Evolutionary conservation across 2,797 vertebrate species (phyloP).

Genomic region (Dallia pectoralis): DNA sequence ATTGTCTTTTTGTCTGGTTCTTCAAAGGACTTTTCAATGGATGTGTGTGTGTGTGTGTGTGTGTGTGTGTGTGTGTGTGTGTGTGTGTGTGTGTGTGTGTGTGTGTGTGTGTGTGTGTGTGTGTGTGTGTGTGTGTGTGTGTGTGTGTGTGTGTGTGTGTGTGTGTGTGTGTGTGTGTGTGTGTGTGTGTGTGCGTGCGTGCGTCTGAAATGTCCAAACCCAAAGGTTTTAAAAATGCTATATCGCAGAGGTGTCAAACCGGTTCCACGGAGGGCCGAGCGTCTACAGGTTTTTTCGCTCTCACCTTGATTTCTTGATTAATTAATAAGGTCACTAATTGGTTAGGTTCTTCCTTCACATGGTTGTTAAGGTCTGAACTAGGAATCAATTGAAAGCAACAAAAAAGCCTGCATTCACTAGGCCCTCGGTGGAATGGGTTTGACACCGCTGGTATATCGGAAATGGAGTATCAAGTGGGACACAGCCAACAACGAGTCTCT

Average conservation of each 20-base stretch:
- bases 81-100: background rate
- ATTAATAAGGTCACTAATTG: too few species aligned
- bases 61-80: background rate
- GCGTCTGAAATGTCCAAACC: background rate
- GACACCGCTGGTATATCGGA: background rate
- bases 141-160: background rate
- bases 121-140: background rate
- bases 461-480: background rate
- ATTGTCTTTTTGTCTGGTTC: slow-evolving; percentile 25
- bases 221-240: too few species aligned
- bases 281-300: too few species aligned
- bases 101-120: background rate
- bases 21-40: slow-evolving; percentile 29
- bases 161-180: background rate
- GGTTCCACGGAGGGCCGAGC: too few species aligned
- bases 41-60: background rate
- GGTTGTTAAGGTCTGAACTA: too few species aligned
- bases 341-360: too few species aligned
- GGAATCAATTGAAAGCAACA: too few species aligned
- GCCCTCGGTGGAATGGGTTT: too few species aligned
- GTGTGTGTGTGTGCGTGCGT: background rate
- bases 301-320: too few species aligned
- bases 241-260: too few species aligned
- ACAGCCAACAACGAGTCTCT: slow-evolving; percentile 7
- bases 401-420: too few species aligned